A percentile compares a stretch with the other conserved stretches of the same genome.
Evolutionary conservation across 2,888 invertebrate species (phyloP).

Genomic region (Cephus pulcher): DNA sequence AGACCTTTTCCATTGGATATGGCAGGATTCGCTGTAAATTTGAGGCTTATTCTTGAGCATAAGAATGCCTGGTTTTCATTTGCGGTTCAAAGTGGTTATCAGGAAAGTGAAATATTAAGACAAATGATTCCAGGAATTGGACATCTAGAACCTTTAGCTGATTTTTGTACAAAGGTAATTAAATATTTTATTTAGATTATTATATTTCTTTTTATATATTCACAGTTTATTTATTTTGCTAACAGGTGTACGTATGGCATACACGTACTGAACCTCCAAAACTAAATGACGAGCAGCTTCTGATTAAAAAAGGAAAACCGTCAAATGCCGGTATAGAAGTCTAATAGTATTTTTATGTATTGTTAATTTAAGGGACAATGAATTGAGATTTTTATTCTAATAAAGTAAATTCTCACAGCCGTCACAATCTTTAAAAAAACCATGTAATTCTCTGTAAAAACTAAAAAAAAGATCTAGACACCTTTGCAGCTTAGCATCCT

Average conservation of each 20-base stretch:
- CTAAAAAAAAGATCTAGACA: too few relatives aligned
- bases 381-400: neutral
- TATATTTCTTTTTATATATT: constrained; percentile 10
- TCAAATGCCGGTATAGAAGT: constrained; percentile 75
- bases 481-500: too few relatives aligned
- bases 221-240: constrained; percentile 15
- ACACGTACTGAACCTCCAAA: constrained; percentile 93
- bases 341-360: constrained; percentile 43
- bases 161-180: constrained; percentile 83
- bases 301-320: constrained; percentile 69
- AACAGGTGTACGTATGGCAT: constrained; percentile 96
- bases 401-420: neutral
- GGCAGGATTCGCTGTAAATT: constrained; percentile 95
- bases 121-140: constrained; percentile 75
- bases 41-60: constrained; percentile 78
- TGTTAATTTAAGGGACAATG: neutral
- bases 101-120: constrained; percentile 86
- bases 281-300: constrained; percentile 76
- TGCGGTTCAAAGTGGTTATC: constrained; percentile 88
- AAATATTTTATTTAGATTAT: neutral
- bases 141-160: constrained; percentile 91
- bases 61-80: constrained; percentile 84
- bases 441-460: neutral
- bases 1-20: constrained; percentile 97
- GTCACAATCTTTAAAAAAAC: neutral